Evolutionary conservation across 2,797 vertebrate species (phyloP).

Genomic region (Scolopax rusticola): DNA sequence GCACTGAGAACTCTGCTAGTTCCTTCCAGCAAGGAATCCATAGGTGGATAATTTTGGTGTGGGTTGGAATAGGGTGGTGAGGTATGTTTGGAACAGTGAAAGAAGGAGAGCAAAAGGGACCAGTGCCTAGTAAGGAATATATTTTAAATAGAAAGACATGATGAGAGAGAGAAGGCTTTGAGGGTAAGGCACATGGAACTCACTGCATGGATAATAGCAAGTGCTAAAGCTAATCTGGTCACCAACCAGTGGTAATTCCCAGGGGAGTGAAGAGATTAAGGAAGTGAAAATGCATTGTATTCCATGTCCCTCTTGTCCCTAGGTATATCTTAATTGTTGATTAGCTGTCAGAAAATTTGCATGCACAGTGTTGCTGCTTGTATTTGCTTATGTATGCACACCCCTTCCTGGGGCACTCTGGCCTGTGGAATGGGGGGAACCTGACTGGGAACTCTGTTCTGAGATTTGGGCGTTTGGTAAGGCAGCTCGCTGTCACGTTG

Average conservation of each 20-base stretch:
- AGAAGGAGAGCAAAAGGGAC: not conserved
- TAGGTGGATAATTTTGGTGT: not conserved
- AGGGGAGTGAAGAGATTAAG: not conserved
- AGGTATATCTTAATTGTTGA: not conserved
- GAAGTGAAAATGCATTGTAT: not conserved
- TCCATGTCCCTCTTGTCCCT: not conserved
- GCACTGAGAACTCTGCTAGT: not conserved
- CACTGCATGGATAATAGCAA: not conserved
- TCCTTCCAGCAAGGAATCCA: not conserved
- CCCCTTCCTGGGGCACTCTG: no score
- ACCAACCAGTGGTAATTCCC: not conserved
- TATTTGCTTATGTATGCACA: not conserved
- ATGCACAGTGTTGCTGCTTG: not conserved
- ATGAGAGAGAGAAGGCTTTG: not conserved
- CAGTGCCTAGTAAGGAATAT: not conserved
- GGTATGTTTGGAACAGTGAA: not conserved
- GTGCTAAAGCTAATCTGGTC: not conserved
- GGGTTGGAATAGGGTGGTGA: not conserved
- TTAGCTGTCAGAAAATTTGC: not conserved
- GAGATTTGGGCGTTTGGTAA: fast-evolving
- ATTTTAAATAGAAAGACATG: not conserved
- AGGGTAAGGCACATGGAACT: fast-evolving
- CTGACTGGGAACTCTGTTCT: not conserved
- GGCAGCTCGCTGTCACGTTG: fast-evolving
- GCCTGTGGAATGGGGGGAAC: not conserved